Conservation (phyloP, 2,113 vertebrate genomes). For the Macrotus californicus region DNA sequence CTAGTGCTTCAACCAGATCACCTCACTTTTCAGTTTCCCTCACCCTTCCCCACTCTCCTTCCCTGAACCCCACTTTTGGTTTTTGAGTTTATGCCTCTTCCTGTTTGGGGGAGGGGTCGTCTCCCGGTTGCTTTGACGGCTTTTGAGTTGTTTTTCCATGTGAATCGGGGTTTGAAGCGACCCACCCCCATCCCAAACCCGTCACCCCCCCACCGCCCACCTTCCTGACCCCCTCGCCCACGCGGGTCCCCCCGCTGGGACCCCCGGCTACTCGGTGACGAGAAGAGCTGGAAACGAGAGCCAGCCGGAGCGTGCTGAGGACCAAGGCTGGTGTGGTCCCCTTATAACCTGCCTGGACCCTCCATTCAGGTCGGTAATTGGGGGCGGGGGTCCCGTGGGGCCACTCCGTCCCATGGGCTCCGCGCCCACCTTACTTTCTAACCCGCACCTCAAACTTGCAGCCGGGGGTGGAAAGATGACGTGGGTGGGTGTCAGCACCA, state of each 20-base stretch:
- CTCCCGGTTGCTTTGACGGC: slow-evolving; percentile 76
- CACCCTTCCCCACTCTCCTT: slow-evolving; percentile 40
- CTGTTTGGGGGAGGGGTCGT: slow-evolving; percentile 59
- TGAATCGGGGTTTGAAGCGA: slow-evolving; percentile 97
- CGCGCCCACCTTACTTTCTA: slow-evolving; percentile 17
- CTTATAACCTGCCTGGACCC: slow-evolving; percentile 78
- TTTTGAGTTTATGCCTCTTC: slow-evolving; percentile 73
- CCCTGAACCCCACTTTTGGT: slow-evolving; percentile 76
- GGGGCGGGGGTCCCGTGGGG: slow-evolving; percentile 64
- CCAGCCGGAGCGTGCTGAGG: slow-evolving; percentile 74
- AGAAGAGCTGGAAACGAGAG: slow-evolving; percentile 73
- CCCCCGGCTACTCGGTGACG: slow-evolving; percentile 72
- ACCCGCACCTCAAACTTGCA: slow-evolving; percentile 61
- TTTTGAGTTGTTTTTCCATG: slow-evolving; percentile 87
- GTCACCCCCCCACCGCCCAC: slow-evolving; percentile 9
- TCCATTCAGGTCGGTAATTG: slow-evolving; percentile 81
- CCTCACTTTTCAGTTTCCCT: slow-evolving; percentile 72
- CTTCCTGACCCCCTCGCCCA: slow-evolving; percentile 50
- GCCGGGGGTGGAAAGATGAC: slow-evolving; percentile 59
- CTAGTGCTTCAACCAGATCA: slow-evolving; percentile 78
- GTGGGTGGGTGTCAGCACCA: slow-evolving; percentile 52
- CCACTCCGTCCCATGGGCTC: slow-evolving; percentile 59
- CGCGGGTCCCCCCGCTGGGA: slow-evolving; percentile 60
- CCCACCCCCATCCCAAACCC: slow-evolving; percentile 38
- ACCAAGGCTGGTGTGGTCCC: slow-evolving; percentile 77